phyloP scores from a whole-genome alignment of 2,888 invertebrate genomes.

The Pedicia rivosa region DNA sequence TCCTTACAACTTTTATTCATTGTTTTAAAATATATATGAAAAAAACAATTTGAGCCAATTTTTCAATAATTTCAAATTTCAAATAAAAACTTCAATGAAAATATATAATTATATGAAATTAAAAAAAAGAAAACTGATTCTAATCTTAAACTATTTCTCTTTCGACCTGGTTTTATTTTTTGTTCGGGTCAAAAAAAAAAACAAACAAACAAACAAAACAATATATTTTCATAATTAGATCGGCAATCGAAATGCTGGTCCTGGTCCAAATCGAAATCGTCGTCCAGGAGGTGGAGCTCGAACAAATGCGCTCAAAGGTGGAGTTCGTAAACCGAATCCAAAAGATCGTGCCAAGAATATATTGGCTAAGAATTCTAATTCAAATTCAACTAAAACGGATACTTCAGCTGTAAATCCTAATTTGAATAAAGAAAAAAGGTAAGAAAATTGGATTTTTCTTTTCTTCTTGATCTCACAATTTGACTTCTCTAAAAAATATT shows the following conservation, averaged over 20 bases:
- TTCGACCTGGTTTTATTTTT: slow-evolving; percentile 5
- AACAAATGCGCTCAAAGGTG: slow-evolving; percentile 16
- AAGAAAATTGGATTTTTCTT: no score
- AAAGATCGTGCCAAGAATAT: slow-evolving; percentile 34
- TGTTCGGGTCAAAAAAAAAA: slow-evolving; percentile 5
- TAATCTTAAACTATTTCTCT: background rate
- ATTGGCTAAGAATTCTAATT: slow-evolving; percentile 34
- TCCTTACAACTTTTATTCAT: no score
- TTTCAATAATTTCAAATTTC: slow-evolving; percentile 2
- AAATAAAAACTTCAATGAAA: slow-evolving; percentile 5
- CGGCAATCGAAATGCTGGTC: slow-evolving; percentile 17
- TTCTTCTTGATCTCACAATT: no score
- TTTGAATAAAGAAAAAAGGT: slow-evolving; percentile 30
- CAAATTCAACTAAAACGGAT: slow-evolving; percentile 27
- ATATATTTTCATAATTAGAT: slow-evolving; percentile 22
- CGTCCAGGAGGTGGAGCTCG: slow-evolving; percentile 20
- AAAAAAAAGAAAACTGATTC: background rate
- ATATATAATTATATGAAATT: no score
- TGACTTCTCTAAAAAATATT: no score
- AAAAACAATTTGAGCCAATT: slow-evolving; percentile 1
- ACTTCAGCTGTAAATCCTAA: slow-evolving; percentile 29
- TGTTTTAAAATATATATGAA: slow-evolving; percentile 1
- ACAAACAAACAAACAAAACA: no score
- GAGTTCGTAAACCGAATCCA: slow-evolving; percentile 33
- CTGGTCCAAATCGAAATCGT: slow-evolving; percentile 23